Conservation (phyloP, 2,797 vertebrate genomes). For the Triplophysa bombifrons region DNA sequence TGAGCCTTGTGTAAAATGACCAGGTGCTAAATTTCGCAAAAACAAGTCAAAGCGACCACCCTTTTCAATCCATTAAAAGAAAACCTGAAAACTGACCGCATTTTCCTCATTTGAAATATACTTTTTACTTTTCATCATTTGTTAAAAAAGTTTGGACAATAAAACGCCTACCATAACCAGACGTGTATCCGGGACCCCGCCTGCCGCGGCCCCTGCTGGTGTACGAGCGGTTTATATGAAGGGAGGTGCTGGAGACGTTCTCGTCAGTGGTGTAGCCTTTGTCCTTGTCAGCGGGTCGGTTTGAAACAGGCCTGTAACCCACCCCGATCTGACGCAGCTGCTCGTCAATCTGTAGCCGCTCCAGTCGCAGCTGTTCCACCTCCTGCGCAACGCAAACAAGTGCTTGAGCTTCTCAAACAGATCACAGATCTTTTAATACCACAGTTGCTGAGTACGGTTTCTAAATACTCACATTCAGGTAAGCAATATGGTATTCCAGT, state of each 20-base stretch:
- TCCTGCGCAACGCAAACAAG: slow-evolving; percentile 74
- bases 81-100: no score
- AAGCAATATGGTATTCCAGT: slow-evolving; percentile 96
- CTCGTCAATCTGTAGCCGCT: slow-evolving; percentile 96
- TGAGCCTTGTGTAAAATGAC: no score
- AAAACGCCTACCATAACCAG: slow-evolving; percentile 85
- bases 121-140: no score
- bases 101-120: no score
- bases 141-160: neutral
- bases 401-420: slow-evolving; percentile 12
- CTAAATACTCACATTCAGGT: slow-evolving; percentile 88
- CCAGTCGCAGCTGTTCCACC: slow-evolving; percentile 94
- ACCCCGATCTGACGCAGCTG: slow-evolving; percentile 94
- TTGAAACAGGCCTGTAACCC: slow-evolving; percentile 86
- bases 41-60: no score
- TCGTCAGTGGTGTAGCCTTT: slow-evolving; percentile 86
- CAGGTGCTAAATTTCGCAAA: no score
- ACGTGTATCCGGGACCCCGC: slow-evolving; percentile 89
- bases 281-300: slow-evolving; percentile 80
- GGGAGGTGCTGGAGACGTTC: slow-evolving; percentile 70
- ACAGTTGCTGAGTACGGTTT: neutral
- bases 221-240: slow-evolving; percentile 90
- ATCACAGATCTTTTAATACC: neutral
- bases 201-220: slow-evolving; percentile 90
- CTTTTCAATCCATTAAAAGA: no score